Evolutionary conservation across 2,888 invertebrate species (phyloP), one percentile per base, ranked within the genome.

Genomic region (Trilocha varians): DNA sequence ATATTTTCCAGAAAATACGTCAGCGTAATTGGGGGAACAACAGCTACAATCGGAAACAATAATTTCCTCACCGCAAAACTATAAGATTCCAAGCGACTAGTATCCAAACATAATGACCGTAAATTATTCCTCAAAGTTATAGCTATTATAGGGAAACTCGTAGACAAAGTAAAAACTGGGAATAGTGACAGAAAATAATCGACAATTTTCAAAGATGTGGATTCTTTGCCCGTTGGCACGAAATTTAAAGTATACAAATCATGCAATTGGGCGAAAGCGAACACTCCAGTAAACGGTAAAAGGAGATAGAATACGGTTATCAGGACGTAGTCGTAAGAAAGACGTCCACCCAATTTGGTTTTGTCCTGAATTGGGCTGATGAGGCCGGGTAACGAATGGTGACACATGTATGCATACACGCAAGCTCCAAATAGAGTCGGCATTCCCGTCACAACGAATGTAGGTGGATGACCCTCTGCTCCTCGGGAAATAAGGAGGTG

Each of bases 321-420:
- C 2, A 97, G 73, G 0, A 88, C 58, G 72, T 97, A 99, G 78
- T 98, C 97, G 4, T 91, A 74, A 5, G 91, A 90, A 46, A 99
- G 79, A 49, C 93, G 90, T 34, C 86, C 72, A n/a, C 89, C 87
- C 0, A 95, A 83, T 32, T 82, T 79, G 25, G 86, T 83, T 71
- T 99, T 99, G 60, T 94, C 90, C 34, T 89, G 83, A 57, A 99
- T 95, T 0, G 99, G 99, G 5, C 95, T 92, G 49, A 99, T 88
- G 39, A 99, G 88, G 1, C 94, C 94, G 1, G 99, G 99, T 25
- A 99, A 78, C 0, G 98, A 98, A 77, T 99, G 99, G 67, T 99
- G 99, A 66, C 99, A 99, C 99, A 99, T 99, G 86, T 99, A 99
- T 36, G 98, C 96, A 75, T 99, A 99, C 9, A 99, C 94, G 70